These are phyloP conservation scores for Atta cephalotes DNA, from an alignment of 1,140 invertebrate genomes.

Conservation along the genomic window DNA sequence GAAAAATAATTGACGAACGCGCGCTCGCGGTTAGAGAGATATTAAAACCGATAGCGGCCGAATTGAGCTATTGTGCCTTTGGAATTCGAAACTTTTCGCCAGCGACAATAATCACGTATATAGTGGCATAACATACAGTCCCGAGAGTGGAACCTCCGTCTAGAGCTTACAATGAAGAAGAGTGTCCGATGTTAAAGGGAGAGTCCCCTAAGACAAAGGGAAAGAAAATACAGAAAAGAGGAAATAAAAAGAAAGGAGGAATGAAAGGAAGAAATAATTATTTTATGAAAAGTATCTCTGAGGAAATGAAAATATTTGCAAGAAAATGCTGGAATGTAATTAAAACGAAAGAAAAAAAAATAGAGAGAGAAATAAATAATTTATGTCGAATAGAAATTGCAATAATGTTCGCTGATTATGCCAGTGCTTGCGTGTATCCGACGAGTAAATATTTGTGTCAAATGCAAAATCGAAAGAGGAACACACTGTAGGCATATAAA, in stretches of 20 bases:
- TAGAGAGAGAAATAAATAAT: slow-evolving; percentile 14
- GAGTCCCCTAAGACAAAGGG: neutral
- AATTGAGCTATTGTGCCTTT: slow-evolving; percentile 53
- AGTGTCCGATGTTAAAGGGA: neutral
- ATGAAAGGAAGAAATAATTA: slow-evolving; percentile 10
- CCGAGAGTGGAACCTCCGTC: neutral
- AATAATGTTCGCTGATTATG: slow-evolving; percentile 28
- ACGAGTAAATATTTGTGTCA: slow-evolving; percentile 50
- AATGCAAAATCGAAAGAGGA: slow-evolving; percentile 38
- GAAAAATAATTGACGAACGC: slow-evolving; percentile 73
- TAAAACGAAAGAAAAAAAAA: neutral
- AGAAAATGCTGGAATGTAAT: slow-evolving; percentile 10
- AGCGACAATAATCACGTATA: slow-evolving; percentile 36
- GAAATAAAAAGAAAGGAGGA: neutral
- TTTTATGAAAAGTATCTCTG: neutral
- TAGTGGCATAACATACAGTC: neutral
- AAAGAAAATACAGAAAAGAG: neutral
- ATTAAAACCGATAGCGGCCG: slow-evolving; percentile 69
- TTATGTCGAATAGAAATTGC: slow-evolving; percentile 44
- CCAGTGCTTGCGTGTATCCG: neutral
- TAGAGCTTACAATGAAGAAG: neutral
- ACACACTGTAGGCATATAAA: slow-evolving; percentile 18
- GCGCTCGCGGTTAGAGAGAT: slow-evolving; percentile 67
- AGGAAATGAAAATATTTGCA: neutral
- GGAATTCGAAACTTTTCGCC: slow-evolving; percentile 51